These are phyloP conservation scores for Drosophila setifemur DNA, from an alignment of 1,140 invertebrate genomes.

Conservation along the genomic window DNA sequence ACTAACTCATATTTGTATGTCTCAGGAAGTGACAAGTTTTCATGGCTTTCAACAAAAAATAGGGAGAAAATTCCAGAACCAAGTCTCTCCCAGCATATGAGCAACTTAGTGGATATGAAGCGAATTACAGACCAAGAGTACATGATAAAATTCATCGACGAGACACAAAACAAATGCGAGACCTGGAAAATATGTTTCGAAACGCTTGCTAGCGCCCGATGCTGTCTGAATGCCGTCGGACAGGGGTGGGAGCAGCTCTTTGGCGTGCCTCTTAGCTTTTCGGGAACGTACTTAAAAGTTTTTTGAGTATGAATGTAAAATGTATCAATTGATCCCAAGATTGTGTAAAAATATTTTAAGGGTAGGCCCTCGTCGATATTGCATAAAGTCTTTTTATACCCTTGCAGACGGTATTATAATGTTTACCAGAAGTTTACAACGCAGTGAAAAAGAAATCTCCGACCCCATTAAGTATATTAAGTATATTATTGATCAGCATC, in stretches of 20 bases:
- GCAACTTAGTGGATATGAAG: slow-evolving; percentile 84
- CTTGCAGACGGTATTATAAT: too few species aligned
- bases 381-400: too few species aligned
- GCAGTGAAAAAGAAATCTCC: too few species aligned
- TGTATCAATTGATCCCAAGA: too few species aligned
- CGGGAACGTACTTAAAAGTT: too few species aligned
- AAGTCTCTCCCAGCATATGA: slow-evolving; percentile 82
- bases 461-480: too few species aligned
- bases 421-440: too few species aligned
- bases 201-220: slow-evolving; percentile 58
- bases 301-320: too few species aligned
- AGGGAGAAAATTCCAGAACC: slow-evolving; percentile 45
- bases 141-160: slow-evolving; percentile 72
- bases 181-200: slow-evolving; percentile 73
- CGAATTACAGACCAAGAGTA: slow-evolving; percentile 56
- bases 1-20: slow-evolving; percentile 70
- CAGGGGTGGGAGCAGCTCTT: slow-evolving; percentile 76
- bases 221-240: slow-evolving; percentile 66
- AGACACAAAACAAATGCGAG: slow-evolving; percentile 70
- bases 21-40: slow-evolving; percentile 81
- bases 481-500: too few species aligned
- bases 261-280: slow-evolving; percentile 63
- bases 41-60: slow-evolving; percentile 75
- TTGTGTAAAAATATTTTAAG: slow-evolving; percentile 25
- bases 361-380: too few species aligned